Percentiles rank a stretch among this genome's conserved stretches.
phyloP scores from a whole-genome alignment of 2,888 invertebrate species.

The Lochmaea capreae region DNA sequence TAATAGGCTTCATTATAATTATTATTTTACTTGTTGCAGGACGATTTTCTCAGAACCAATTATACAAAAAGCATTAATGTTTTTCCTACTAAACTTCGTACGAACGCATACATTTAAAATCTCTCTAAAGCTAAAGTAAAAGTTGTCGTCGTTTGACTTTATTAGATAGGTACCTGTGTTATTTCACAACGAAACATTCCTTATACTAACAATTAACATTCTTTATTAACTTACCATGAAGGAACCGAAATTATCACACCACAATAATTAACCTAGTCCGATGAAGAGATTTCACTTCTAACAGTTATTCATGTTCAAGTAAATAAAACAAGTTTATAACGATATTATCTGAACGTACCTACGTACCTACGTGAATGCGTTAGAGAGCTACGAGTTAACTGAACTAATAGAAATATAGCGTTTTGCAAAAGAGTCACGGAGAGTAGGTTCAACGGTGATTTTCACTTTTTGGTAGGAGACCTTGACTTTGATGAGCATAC shows the following conservation, averaged over 20 bases:
- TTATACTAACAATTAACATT: background rate
- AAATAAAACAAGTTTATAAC: background rate
- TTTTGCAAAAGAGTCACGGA: constrained; percentile 15
- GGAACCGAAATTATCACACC: background rate
- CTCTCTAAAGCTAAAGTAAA: too few relatives aligned
- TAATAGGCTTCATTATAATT: too few relatives aligned
- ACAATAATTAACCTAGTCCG: constrained; percentile 8
- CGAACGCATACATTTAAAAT: too few relatives aligned
- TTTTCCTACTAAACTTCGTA: too few relatives aligned
- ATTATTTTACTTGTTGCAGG: too few relatives aligned
- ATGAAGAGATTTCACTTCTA: constrained; percentile 14
- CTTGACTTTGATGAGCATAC: constrained; percentile 26
- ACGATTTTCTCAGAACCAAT: too few relatives aligned
- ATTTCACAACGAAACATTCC: background rate
- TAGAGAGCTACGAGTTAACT: constrained; percentile 2
- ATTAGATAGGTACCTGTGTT: background rate
- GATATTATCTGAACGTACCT: background rate
- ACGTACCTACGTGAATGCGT: background rate
- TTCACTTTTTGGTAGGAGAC: constrained; percentile 37
- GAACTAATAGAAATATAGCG: background rate
- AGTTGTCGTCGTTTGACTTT: too few relatives aligned
- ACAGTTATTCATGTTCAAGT: constrained; percentile 1
- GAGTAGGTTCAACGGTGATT: constrained; percentile 18
- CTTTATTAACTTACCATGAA: background rate
- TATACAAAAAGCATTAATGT: too few relatives aligned